Evolutionary conservation across 2,888 invertebrate genomes (phyloP).

Genomic region (Pseudoips prasinana): DNA sequence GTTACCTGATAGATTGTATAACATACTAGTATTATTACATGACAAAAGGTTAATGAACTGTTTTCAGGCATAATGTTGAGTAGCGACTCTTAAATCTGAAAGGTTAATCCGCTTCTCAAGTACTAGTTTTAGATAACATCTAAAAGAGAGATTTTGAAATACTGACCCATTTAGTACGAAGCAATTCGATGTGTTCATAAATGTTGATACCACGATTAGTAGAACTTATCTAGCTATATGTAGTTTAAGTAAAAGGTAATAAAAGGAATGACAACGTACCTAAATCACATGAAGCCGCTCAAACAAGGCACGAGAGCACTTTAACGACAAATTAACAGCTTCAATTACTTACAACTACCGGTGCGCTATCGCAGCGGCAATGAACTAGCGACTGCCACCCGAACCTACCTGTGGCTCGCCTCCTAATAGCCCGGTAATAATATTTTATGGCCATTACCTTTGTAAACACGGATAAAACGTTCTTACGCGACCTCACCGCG

Average conservation of each 20-base stretch:
- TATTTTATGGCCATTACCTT: slow-evolving; percentile 77
- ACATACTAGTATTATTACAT: too few relatives aligned
- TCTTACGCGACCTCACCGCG: slow-evolving; percentile 51
- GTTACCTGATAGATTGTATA: too few relatives aligned
- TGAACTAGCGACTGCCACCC: slow-evolving; percentile 61
- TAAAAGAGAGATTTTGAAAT: too few relatives aligned
- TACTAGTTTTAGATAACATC: too few relatives aligned
- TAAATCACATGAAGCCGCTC: slow-evolving; percentile 44
- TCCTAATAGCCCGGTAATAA: slow-evolving; percentile 71
- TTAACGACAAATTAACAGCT: slow-evolving; percentile 61
- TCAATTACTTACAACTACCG: slow-evolving; percentile 63
- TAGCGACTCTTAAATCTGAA: too few relatives aligned
- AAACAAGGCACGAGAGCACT: slow-evolving; percentile 48
- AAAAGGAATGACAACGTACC: slow-evolving; percentile 17
- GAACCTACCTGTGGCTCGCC: slow-evolving; percentile 73
- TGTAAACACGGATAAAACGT: slow-evolving; percentile 72
- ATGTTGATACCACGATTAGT: too few relatives aligned
- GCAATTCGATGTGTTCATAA: too few relatives aligned
- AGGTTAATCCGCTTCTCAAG: too few relatives aligned
- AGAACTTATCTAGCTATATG: slow-evolving; percentile 13
- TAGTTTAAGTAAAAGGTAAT: slow-evolving; percentile 9
- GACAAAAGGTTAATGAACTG: too few relatives aligned
- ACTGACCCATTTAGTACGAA: too few relatives aligned
- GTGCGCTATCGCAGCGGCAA: slow-evolving; percentile 53
- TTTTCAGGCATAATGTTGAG: too few relatives aligned